phyloP scores from a whole-genome alignment of 2,888 invertebrate genomes.

The Eupeodes luniger region DNA sequence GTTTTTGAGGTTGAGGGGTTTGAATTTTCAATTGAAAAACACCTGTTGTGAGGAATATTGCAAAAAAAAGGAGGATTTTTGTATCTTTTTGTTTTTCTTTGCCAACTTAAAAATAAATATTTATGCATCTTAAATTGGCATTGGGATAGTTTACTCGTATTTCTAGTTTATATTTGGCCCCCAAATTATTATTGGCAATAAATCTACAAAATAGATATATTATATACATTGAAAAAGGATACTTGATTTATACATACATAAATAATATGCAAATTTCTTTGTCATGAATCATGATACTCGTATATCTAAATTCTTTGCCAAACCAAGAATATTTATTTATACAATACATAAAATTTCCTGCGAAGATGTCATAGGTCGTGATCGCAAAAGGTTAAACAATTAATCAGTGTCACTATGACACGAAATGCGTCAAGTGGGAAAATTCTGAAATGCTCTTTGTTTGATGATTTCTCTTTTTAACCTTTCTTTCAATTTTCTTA shows the following conservation, averaged over 20 bases:
- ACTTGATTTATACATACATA: not conserved
- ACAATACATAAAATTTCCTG: not conserved
- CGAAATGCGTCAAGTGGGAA: not conserved
- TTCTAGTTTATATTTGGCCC: not conserved
- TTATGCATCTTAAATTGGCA: not conserved
- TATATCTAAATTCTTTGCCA: not conserved
- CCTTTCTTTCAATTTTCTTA: not conserved
- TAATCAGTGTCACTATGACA: conserved; percentile 34
- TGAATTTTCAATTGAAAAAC: not conserved
- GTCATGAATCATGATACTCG: conserved; percentile 5
- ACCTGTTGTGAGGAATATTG: conserved; percentile 2
- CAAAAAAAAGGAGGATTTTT: not conserved
- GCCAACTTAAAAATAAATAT: conserved; percentile 3
- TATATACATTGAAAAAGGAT: conserved; percentile 2
- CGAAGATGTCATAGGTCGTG: not conserved
- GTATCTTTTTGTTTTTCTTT: not conserved
- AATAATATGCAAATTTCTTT: not conserved
- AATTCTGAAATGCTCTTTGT: conserved; percentile 11
- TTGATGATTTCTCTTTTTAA: not conserved
- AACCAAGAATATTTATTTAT: not conserved
- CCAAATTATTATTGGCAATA: not conserved
- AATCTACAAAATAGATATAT: conserved; percentile 7
- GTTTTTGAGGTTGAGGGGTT: not conserved
- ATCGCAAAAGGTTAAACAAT: conserved; percentile 21
- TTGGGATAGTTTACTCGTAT: not conserved